Conservation (phyloP, 2,797 vertebrate species). For the Arctocebus calabarensis region DNA sequence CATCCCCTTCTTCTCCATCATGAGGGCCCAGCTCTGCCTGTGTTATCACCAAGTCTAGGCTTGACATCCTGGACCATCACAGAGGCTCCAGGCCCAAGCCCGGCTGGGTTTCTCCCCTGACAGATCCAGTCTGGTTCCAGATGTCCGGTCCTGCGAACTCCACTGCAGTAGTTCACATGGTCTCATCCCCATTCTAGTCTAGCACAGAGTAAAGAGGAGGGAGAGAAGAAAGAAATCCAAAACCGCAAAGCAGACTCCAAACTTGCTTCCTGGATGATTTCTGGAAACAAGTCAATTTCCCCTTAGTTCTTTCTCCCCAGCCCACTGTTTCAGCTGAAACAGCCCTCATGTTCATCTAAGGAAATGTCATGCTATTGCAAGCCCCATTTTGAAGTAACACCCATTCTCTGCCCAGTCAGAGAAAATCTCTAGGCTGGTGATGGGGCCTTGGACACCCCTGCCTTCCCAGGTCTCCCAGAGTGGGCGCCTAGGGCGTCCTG, state of each 20-base stretch:
- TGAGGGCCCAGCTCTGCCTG: neutral
- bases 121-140: neutral
- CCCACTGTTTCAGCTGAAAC: neutral
- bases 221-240: neutral
- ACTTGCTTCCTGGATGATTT: neutral
- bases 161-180: neutral
- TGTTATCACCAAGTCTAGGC: neutral
- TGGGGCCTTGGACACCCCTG: neutral
- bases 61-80: neutral
- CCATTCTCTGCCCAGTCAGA: neutral
- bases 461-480: neutral
- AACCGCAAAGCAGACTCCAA: neutral
- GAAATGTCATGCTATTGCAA: fast-evolving
- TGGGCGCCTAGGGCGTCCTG: neutral
- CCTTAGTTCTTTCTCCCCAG: neutral
- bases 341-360: neutral
- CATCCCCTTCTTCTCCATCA: neutral
- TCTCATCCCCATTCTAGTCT: neutral
- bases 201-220: neutral
- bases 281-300: neutral
- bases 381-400: neutral
- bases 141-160: neutral
- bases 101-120: neutral
- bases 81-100: neutral
- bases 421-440: neutral